Evolutionary conservation across 2,888 invertebrate species (phyloP), one percentile per base, ranked within the genome.

Genomic region (Andricus curvator): DNA sequence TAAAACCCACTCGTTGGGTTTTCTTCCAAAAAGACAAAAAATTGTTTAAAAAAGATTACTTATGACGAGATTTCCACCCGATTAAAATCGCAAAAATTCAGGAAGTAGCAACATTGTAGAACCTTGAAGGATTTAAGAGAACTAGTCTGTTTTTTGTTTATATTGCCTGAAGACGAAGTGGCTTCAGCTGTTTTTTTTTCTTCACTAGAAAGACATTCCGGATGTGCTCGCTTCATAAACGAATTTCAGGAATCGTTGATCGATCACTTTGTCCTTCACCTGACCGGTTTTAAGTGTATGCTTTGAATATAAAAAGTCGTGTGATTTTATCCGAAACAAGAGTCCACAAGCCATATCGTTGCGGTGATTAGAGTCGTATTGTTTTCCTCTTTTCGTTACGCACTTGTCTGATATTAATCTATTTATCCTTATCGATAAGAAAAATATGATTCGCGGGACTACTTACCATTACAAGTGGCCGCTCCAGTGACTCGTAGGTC

Each of bases 391-490:
- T 68, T 70, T 78, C 78, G 74, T 74, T 77, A 5, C 44, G 65
- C 65, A 22, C 65, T 37, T 48, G 62, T 77, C 64, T 68, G 62
- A 66, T 37, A 33, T 68, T 44, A 68, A 68, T 68, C 48, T 68
- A 68, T 25, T 68, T 29, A 70, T 25, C 25, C 48, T 29, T 51
- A 48, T 48, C 15, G 29, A 25, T 76, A 51, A 70, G 67, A 11
- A 51, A 74, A 67, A 77, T 48, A 29, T 65, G 56, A 20, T 78
- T 68, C 41, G 33, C 44, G 56, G 51, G 51, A 82, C 79, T 85
- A 96, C 96, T 96, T 92, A 96, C 97, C 93, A 96, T 93, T 85
- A 95, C 89, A 88, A 95, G 94, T 9, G 95, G 95, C 87, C 95
- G 94, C 78, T 94, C 94, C 44, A 97, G 93, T 0, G 96, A 95